These are phyloP conservation scores for Pollenia griseotomentosa DNA, from an alignment of 2,888 invertebrate species.

Conservation along the genomic window DNA sequence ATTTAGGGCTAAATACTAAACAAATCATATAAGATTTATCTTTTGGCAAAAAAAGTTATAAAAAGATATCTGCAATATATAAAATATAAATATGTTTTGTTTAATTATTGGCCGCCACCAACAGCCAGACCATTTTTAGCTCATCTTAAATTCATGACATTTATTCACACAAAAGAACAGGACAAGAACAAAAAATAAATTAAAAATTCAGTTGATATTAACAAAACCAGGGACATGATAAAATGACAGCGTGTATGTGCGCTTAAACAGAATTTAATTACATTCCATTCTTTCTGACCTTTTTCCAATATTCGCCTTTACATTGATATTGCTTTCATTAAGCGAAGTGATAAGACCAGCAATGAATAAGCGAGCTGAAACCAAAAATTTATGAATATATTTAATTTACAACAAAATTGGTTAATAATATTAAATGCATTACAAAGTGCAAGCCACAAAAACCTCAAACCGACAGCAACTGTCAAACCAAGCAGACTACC, in stretches of 20 bases:
- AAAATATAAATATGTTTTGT: too few relatives aligned
- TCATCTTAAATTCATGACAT: slow-evolving; percentile 2
- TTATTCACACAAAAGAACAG: not conserved
- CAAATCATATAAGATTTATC: not conserved
- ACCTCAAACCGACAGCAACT: slow-evolving; percentile 16
- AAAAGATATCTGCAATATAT: too few relatives aligned
- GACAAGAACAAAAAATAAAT: not conserved
- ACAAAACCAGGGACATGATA: not conserved
- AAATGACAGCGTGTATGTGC: slow-evolving; percentile 1
- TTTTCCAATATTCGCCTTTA: not conserved
- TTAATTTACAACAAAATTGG: slow-evolving; percentile 53
- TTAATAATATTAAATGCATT: slow-evolving; percentile 56
- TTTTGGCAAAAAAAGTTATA: not conserved
- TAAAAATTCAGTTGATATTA: slow-evolving; percentile 1
- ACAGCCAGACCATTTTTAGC: not conserved
- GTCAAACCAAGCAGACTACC: slow-evolving; percentile 2
- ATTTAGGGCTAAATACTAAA: not conserved
- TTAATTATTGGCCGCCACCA: too few relatives aligned
- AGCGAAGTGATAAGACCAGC: not conserved
- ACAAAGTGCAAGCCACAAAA: slow-evolving; percentile 49
- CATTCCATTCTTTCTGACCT: slow-evolving; percentile 17
- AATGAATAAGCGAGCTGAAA: not conserved
- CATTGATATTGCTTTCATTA: not conserved
- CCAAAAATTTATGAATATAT: slow-evolving; percentile 44
- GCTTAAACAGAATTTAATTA: slow-evolving; percentile 16